Base-by-base conservation (phyloP, 2,888 invertebrate genomes). In the Xestia xanthographa region DNA sequence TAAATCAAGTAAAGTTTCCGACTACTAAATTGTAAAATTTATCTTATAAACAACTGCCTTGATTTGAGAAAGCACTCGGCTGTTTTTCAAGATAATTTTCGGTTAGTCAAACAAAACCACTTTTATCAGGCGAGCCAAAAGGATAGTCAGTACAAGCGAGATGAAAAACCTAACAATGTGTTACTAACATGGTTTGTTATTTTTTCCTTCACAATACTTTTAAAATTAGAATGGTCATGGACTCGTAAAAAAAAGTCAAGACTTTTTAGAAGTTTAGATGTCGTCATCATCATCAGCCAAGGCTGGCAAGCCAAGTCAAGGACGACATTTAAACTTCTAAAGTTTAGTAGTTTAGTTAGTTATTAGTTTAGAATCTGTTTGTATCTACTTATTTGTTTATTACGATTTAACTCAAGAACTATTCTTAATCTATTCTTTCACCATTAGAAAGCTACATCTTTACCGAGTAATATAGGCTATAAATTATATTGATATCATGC, bases 1-100 rank as follows among this genome's bases (percentile, higher is more conserved):
- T 80, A 26, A 63, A 53, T 45, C 53, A 56, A 63, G 17, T 12
- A 41, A 80, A 79, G 58, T 58, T 56, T 80, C 38, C 26, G 67
- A 68, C 48, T 48, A 22, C 14, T 14, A 14, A 26, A 48, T 20
- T 26, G n/a, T n/a, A 50, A 0, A 50, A 43, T 48, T 63, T 56
- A 75, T 67, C 56, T 50, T 45, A n/a, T 17, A 43, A 34, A 58
- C n/a, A 74, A n/a, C 5, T 17, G 53, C 6, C 34, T 22, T 34
- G 29, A 9, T 80, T 78, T 50, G n/a, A n/a, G 58, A 14, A 45
- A 66, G n/a, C 14, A n/a, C 34, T 34, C 5, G 20, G 20, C 6
- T 3, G 5, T 53, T 22, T 66, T 66, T 26, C 20, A 20, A 43
- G 20, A 43, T 62, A 38, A 1, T 5, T 34, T 29, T 50, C 9